Evolutionary conservation across 2,797 vertebrate species (phyloP), one percentile per base, ranked within the genome.

Genomic region (Halcyon badia): DNA sequence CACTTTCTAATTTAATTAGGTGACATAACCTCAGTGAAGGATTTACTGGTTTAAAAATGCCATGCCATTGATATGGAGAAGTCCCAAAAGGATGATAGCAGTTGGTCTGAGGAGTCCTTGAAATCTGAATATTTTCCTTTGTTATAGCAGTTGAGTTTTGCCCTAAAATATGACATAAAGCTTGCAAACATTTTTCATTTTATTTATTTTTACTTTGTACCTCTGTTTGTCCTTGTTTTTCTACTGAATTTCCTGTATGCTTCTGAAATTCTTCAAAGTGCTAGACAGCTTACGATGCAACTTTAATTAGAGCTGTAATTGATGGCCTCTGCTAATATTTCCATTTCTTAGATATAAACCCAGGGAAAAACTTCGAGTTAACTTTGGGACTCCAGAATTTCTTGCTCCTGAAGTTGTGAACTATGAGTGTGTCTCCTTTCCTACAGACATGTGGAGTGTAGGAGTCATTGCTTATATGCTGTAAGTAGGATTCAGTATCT

Each of bases 381-480:
- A 99, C 95, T 99, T 99, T 95, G 99, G 99, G 65, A 99, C 99
- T 16, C 99, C 99, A n/a, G 99, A 99, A 93, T 99, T 99, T 95
- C 98, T 99, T 83, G 99, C 99, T 86, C 99, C 99, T 60, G 99
- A 99, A 98, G 99, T 99, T 81, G 99, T 99, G 98, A 99, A 99
- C 97, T 99, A 99, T n/a, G 99, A 99, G 83, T 99, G 99, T 96
- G 99, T 99, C 85, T 99, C 99, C 87, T 99, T 99, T 97, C 98
- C 99, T 75, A 99, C 99, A 14, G 99, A 99, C 97, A 99, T 99
- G 99, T 99, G 99, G 99, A 99, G 99, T 52, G 98, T 99, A 61
- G 99, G 99, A 15, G 99, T 99, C 95, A 99, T 99, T 56, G 98
- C 99, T 14, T 99, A 99, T 90, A 99, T 99, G 99, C 98, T 99